Evolutionary conservation across 2,888 invertebrate species (phyloP).

Genomic region (Drosophila diplacantha): DNA sequence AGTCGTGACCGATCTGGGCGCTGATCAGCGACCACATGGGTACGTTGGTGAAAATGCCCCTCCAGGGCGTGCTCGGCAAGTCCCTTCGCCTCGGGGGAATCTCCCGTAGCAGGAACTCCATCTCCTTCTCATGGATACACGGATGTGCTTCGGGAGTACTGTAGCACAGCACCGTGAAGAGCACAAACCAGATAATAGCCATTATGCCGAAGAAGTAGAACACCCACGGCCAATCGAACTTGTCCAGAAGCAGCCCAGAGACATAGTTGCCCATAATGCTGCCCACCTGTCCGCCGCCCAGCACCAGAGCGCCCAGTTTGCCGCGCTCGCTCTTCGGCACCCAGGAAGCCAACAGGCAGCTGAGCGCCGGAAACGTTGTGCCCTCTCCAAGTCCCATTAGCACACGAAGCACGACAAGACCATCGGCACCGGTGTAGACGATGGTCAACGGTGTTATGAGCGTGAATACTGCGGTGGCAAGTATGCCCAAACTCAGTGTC

Average conservation of each 20-base stretch:
- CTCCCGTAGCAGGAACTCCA: slow-evolving; percentile 81
- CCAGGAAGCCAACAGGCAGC: slow-evolving; percentile 87
- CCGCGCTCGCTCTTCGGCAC: slow-evolving; percentile 86
- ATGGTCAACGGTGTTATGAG: slow-evolving; percentile 25
- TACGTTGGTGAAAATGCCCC: slow-evolving; percentile 81
- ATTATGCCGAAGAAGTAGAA: slow-evolving; percentile 86
- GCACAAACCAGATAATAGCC: slow-evolving; percentile 83
- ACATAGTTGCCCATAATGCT: slow-evolving; percentile 81
- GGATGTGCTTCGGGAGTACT: slow-evolving; percentile 82
- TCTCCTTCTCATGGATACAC: slow-evolving; percentile 83
- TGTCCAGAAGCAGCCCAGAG: slow-evolving; percentile 83
- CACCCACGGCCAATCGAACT: slow-evolving; percentile 84
- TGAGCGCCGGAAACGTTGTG: slow-evolving; percentile 89
- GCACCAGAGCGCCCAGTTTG: slow-evolving; percentile 85
- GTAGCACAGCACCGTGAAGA: slow-evolving; percentile 80
- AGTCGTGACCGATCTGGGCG: slow-evolving; percentile 83
- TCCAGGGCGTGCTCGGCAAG: slow-evolving; percentile 83
- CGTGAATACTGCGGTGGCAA: slow-evolving; percentile 81
- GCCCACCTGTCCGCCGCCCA: slow-evolving; percentile 83
- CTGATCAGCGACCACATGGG: slow-evolving; percentile 84
- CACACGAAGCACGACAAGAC: slow-evolving; percentile 83
- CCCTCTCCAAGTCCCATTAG: slow-evolving; percentile 90
- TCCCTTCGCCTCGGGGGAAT: slow-evolving; percentile 79
- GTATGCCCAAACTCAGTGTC: slow-evolving; percentile 85
- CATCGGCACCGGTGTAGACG: slow-evolving; percentile 71